Evolutionary conservation across 2,113 vertebrate genomes (phyloP).

Genomic region (Athene cunicularia): DNA sequence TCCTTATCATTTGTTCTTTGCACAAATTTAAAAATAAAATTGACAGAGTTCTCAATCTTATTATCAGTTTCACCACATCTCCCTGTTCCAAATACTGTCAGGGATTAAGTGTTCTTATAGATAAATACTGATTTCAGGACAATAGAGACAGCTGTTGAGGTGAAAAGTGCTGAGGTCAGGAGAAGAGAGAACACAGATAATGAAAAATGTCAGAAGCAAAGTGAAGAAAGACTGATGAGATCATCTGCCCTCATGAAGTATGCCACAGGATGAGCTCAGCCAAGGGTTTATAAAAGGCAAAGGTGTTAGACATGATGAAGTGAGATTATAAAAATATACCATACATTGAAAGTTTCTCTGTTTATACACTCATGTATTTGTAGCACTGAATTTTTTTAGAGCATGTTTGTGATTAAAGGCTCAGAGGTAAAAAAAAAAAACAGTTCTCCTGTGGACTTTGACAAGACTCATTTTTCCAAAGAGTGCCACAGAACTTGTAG

Average conservation of each 20-base stretch:
- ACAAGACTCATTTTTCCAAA: not conserved
- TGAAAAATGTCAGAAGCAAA: not conserved
- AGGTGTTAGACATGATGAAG: not conserved
- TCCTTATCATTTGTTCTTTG: not conserved
- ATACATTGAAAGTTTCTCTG: not conserved
- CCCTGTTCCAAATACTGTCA: not conserved
- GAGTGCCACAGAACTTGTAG: not conserved
- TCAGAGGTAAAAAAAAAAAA: not conserved
- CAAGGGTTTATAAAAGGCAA: not conserved
- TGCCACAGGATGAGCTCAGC: not conserved
- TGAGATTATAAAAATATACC: not conserved
- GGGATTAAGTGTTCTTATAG: not conserved
- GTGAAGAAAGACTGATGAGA: not conserved
- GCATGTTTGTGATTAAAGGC: not conserved
- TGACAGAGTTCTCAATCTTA: not conserved
- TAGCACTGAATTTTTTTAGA: not conserved
- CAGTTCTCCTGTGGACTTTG: not conserved
- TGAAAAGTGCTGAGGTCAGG: not conserved
- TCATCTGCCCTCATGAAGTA: not conserved
- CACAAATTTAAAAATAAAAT: not conserved
- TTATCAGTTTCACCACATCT: not conserved
- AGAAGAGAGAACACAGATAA: not conserved
- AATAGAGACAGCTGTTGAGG: not conserved
- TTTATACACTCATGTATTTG: accelerated
- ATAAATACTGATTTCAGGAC: not conserved